phyloP scores from a whole-genome alignment of 2,888 invertebrate genomes.

The Catocala sponsa region DNA sequence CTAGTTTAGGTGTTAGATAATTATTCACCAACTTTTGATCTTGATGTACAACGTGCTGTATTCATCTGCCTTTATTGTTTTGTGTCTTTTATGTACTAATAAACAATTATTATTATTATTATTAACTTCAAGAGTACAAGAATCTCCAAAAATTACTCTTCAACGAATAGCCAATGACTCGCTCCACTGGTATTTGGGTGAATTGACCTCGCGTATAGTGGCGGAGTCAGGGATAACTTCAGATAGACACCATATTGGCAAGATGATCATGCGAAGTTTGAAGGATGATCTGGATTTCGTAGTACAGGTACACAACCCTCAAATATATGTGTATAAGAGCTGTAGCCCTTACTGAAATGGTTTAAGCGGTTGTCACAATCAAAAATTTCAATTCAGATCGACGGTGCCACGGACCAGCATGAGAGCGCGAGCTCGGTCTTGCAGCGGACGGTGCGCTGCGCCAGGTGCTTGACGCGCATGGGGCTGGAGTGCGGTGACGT shows the following conservation, averaged over 20 bases:
- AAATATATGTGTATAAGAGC: no score
- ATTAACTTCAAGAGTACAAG: not conserved
- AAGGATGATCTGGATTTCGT: slow-evolving; percentile 66
- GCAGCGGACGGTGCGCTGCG: slow-evolving; percentile 73
- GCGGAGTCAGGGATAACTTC: slow-evolving; percentile 62
- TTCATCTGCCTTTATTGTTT: no score
- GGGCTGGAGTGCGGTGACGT: slow-evolving; percentile 78
- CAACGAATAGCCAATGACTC: slow-evolving; percentile 55
- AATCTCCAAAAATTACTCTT: slow-evolving; percentile 30
- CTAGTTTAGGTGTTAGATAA: no score
- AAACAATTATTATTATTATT: no score
- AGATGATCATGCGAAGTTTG: slow-evolving; percentile 67
- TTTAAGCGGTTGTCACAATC: no score
- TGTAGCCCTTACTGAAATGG: no score
- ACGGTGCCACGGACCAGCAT: slow-evolving; percentile 66
- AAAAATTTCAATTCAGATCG: not conserved
- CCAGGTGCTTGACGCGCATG: slow-evolving; percentile 68
- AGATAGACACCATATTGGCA: slow-evolving; percentile 68
- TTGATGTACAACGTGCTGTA: no score
- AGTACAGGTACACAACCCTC: slow-evolving; percentile 55
- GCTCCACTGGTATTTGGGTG: slow-evolving; percentile 66
- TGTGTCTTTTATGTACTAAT: no score
- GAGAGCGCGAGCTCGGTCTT: slow-evolving; percentile 75
- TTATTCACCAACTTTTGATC: no score
- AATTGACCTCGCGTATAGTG: slow-evolving; percentile 62